phyloP scores from a whole-genome alignment of 2,113 vertebrate species.

The Pimephales promelas region DNA sequence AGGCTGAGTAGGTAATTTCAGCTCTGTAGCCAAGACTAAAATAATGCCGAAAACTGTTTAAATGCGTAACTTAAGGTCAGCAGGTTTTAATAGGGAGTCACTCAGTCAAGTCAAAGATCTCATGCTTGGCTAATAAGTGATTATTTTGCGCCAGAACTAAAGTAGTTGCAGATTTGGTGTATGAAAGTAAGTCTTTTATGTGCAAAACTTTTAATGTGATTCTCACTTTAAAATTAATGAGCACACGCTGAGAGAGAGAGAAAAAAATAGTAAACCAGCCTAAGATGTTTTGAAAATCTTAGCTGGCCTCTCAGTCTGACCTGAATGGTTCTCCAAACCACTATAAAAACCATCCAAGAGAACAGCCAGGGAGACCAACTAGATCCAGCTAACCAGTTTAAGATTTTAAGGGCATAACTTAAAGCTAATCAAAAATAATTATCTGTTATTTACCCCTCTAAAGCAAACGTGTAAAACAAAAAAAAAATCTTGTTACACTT shows the following conservation, averaged over 20 bases:
- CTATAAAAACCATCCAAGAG: neutral
- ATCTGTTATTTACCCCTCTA: neutral
- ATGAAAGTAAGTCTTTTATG: neutral
- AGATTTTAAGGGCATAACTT: too few species aligned
- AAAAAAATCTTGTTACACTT: too few species aligned
- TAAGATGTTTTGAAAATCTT: neutral
- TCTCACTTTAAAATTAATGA: neutral
- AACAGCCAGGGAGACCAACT: neutral
- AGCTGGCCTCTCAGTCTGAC: neutral
- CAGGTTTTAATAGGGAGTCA: constrained; percentile 5
- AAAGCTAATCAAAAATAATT: neutral
- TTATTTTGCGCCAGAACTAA: neutral
- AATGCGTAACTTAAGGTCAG: constrained; percentile 15
- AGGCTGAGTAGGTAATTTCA: neutral
- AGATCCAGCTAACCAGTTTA: neutral
- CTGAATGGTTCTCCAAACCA: neutral
- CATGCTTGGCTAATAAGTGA: constrained; percentile 23
- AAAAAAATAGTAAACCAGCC: neutral
- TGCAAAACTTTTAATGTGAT: neutral
- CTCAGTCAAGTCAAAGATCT: neutral
- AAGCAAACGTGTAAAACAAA: neutral
- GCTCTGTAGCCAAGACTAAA: neutral
- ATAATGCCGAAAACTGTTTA: neutral
- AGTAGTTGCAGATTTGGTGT: neutral
- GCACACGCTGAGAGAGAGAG: neutral